These are phyloP conservation scores for Drosophila grimshawi DNA, from an alignment of 1,140 invertebrate species.

Conservation along the genomic window DNA sequence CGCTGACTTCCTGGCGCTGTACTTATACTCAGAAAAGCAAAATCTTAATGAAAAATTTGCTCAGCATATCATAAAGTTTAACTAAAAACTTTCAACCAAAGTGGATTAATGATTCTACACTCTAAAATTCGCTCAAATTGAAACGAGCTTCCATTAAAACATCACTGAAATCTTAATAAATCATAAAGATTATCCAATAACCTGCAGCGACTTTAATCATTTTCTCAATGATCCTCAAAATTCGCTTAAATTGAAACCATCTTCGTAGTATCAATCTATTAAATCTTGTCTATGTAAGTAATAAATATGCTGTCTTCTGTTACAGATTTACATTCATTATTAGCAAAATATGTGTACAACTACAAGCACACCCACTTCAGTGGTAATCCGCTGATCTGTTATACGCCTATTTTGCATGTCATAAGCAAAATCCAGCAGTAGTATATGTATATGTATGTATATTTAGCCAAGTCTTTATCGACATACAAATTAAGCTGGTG, in stretches of 20 bases:
- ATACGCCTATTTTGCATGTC: conserved; percentile 46
- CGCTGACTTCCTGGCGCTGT: too few relatives aligned
- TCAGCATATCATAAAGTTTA: too few relatives aligned
- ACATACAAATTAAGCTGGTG: conserved; percentile 39
- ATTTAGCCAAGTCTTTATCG: conserved; percentile 5
- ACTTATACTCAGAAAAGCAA: too few relatives aligned
- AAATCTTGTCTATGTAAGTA: background rate
- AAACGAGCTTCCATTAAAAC: too few relatives aligned
- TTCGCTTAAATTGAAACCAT: background rate
- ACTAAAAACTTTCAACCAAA: too few relatives aligned
- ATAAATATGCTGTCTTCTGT: background rate
- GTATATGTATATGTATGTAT: background rate
- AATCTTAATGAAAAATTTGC: too few relatives aligned
- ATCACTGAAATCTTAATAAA: too few relatives aligned
- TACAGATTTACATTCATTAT: conserved; percentile 15
- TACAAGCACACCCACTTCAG: background rate
- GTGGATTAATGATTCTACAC: too few relatives aligned
- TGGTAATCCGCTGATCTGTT: conserved; percentile 31
- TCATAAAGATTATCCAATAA: too few relatives aligned
- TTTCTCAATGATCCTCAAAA: background rate
- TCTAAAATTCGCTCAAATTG: too few relatives aligned
- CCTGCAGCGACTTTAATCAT: background rate
- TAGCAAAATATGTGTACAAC: conserved; percentile 12
- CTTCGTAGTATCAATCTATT: background rate
- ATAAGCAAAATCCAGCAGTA: conserved; percentile 24